phyloP scores from a whole-genome alignment of 2,888 invertebrate genomes.

The Cyclophora punctaria region DNA sequence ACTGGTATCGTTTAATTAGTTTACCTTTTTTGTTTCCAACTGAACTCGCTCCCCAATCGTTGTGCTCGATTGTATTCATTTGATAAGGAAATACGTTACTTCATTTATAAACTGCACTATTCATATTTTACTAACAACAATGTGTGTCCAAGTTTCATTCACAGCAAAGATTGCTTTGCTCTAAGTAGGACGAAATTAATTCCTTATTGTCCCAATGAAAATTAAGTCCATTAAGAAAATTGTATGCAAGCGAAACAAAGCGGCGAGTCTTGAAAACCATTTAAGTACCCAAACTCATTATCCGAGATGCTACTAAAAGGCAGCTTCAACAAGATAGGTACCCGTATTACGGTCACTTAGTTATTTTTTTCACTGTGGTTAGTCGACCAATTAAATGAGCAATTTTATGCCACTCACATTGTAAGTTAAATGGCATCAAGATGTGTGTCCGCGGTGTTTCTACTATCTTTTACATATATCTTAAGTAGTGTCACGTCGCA shows the following conservation, averaged over 20 bases:
- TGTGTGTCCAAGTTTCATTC: too few relatives aligned
- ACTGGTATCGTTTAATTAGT: slow-evolving; percentile 34
- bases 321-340: slow-evolving; percentile 21
- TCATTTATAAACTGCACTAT: too few relatives aligned
- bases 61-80: too few relatives aligned
- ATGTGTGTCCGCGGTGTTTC: slow-evolving; percentile 46
- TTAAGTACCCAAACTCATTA: slow-evolving; percentile 1
- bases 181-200: too few relatives aligned
- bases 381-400: slow-evolving; percentile 52
- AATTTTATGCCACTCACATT: slow-evolving; percentile 35
- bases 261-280: neutral
- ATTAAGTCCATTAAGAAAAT: too few relatives aligned
- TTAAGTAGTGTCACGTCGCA: slow-evolving; percentile 60
- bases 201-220: too few relatives aligned
- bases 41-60: slow-evolving; percentile 3
- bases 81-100: too few relatives aligned
- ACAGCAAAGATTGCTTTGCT: too few relatives aligned
- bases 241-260: too few relatives aligned
- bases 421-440: slow-evolving; percentile 49
- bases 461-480: slow-evolving; percentile 51
- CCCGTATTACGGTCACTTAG: slow-evolving; percentile 7
- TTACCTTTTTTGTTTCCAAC: slow-evolving; percentile 15
- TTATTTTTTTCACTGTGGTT: slow-evolving; percentile 23
- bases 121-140: too few relatives aligned
- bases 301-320: slow-evolving; percentile 14